phyloP scores from a whole-genome alignment of 2,797 vertebrate genomes.

The Sarcoramphus papa region DNA sequence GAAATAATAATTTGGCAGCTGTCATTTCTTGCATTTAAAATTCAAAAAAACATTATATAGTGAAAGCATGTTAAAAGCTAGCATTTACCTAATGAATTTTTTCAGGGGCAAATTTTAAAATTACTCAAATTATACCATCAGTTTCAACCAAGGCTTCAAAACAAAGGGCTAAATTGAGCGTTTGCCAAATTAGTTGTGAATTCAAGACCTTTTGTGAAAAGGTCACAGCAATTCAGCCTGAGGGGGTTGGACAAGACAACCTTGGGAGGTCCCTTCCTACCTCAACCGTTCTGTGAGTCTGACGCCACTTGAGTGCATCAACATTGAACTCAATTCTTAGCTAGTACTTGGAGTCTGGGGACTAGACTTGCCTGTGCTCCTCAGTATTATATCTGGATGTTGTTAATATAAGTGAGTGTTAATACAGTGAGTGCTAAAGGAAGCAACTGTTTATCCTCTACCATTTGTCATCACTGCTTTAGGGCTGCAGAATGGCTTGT shows the following conservation, averaged over 20 bases:
- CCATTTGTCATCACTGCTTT: neutral
- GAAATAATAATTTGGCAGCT: neutral
- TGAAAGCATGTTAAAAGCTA: neutral
- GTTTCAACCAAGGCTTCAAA: neutral
- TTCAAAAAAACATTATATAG: neutral
- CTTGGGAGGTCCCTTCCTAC: neutral
- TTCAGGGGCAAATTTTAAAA: neutral
- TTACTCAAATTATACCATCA: neutral
- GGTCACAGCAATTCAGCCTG: neutral
- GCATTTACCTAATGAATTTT: neutral
- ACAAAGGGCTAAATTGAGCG: neutral
- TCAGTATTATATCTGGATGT: neutral
- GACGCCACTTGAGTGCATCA: neutral
- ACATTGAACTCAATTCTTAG: neutral
- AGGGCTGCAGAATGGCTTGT: neutral
- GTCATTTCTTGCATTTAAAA: neutral
- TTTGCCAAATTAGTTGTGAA: neutral
- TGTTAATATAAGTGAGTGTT: neutral
- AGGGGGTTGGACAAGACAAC: neutral
- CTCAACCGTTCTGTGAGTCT: fast-evolving
- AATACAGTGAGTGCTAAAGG: neutral
- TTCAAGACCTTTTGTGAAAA: neutral
- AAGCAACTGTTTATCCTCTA: neutral
- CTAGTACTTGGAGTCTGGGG: neutral
- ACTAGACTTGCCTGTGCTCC: neutral